A percentile compares a stretch with the other conserved stretches of the same genome.
These are phyloP conservation scores for Drosophila paulistorum DNA, from an alignment of 1,140 invertebrate genomes.

Conservation along the genomic window DNA sequence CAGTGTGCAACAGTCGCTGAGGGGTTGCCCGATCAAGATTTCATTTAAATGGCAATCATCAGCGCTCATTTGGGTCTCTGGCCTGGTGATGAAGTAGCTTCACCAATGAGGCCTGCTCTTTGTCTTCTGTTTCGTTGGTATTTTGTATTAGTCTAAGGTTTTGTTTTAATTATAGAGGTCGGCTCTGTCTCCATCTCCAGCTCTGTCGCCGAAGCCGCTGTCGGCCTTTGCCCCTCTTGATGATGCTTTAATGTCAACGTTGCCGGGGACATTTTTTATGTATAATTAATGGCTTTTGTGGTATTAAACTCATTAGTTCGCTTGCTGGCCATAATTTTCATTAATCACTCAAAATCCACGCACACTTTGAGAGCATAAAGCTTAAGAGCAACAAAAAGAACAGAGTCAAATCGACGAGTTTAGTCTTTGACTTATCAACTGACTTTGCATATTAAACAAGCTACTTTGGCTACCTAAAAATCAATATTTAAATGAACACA, in stretches of 20 bases:
- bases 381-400: constrained; percentile 34
- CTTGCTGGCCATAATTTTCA: constrained; percentile 77
- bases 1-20: constrained; percentile 14
- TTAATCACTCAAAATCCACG: constrained; percentile 77
- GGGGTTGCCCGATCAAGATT: constrained; percentile 71
- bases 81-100: constrained; percentile 64
- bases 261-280: constrained; percentile 22
- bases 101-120: constrained; percentile 40
- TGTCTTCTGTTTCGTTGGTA: constrained; percentile 50
- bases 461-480: constrained; percentile 60
- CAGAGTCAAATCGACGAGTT: constrained; percentile 34
- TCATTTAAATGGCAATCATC: constrained; percentile 82
- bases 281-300: constrained; percentile 72
- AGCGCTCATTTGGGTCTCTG: constrained; percentile 67
- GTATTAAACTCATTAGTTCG: constrained; percentile 81
- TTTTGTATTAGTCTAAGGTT: constrained; percentile 57
- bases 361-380: constrained; percentile 27
- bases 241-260: constrained; percentile 68
- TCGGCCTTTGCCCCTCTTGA: constrained; percentile 14
- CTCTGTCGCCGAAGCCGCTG: background rate
- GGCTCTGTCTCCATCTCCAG: constrained; percentile 20
- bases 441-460: constrained; percentile 67
- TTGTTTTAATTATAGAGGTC: constrained; percentile 78
- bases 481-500: constrained; percentile 59
- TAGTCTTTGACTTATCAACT: constrained; percentile 42